These are phyloP conservation scores for Carassius gibelio DNA, from an alignment of 2,113 vertebrate genomes.

Conservation along the genomic window DNA sequence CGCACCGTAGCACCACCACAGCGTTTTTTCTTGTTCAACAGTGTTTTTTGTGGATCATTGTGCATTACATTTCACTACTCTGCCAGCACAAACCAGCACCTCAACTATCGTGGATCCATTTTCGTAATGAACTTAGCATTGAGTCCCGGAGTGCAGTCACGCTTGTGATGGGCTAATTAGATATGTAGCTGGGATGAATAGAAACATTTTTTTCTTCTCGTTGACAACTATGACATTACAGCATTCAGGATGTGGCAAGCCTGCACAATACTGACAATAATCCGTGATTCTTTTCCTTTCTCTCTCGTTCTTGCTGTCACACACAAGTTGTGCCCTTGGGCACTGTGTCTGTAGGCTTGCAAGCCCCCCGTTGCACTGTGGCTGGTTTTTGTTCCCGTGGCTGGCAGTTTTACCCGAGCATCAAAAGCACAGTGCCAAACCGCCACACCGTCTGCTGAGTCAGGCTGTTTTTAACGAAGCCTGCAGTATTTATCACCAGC, in stretches of 20 bases:
- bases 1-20: neutral
- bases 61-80: conserved; percentile 25
- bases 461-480: conserved; percentile 78
- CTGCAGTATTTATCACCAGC: conserved; percentile 73
- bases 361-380: conserved; percentile 62
- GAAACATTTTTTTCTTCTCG: conserved; percentile 38
- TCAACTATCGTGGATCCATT: conserved; percentile 37
- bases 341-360: conserved; percentile 58
- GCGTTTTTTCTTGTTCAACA: conserved; percentile 3
- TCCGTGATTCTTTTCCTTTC: conserved; percentile 37
- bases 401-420: conserved; percentile 60
- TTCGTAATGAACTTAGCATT: conserved; percentile 49
- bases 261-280: conserved; percentile 45
- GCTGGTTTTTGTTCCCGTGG: conserved; percentile 72
- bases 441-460: conserved; percentile 72
- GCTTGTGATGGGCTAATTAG: conserved; percentile 58
- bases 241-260: conserved; percentile 42
- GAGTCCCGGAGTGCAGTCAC: conserved; percentile 50
- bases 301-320: conserved; percentile 28
- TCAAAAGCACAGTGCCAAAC: conserved; percentile 56
- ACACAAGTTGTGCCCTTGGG: conserved; percentile 56
- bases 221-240: conserved; percentile 52
- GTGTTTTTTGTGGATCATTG: conserved; percentile 31
- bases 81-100: conserved; percentile 27
- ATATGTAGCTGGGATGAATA: conserved; percentile 48